Percentiles rank a stretch among this genome's conserved stretches.
These are phyloP conservation scores for Harmothoe impar DNA, from an alignment of 2,888 invertebrate species.

Conservation along the genomic window DNA sequence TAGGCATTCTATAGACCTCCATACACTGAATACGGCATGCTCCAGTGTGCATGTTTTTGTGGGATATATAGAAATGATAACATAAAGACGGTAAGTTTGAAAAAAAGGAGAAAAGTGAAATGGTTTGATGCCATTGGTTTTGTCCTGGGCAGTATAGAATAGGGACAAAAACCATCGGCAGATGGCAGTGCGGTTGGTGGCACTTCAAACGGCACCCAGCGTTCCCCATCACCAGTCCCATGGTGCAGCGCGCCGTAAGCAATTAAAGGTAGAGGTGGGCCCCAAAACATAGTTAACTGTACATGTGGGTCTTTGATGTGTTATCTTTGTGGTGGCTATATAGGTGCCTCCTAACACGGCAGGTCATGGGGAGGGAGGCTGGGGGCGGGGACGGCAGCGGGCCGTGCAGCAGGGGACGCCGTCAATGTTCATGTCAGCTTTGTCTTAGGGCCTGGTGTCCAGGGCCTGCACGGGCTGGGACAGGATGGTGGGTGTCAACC, in stretches of 20 bases:
- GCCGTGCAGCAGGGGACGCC: neutral
- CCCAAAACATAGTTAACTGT: constrained; percentile 29
- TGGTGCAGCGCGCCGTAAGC: neutral
- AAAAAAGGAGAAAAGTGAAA: neutral
- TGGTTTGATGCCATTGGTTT: neutral
- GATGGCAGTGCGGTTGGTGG: constrained; percentile 25
- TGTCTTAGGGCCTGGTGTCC: neutral
- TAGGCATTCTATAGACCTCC: too few relatives aligned
- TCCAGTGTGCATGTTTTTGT: neutral
- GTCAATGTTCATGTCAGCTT: constrained; percentile 27
- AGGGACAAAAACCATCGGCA: neutral
- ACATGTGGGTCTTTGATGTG: constrained; percentile 40
- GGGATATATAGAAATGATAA: neutral
- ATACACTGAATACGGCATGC: neutral
- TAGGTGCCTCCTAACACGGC: neutral
- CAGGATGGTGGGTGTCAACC: constrained; percentile 34
- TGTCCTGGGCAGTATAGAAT: neutral
- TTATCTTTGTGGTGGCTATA: constrained; percentile 30
- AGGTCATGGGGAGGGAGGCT: constrained; percentile 28
- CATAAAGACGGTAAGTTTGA: neutral
- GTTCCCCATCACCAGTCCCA: constrained; percentile 52
- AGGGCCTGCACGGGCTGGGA: neutral
- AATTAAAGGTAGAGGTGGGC: constrained; percentile 39
- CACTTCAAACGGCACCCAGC: constrained; percentile 8
- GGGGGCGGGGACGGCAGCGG: neutral